A percentile compares a stretch with the other conserved stretches of the same genome.
phyloP scores from a whole-genome alignment of 2,113 vertebrate species.

The Lamprologus ornatipinnis region DNA sequence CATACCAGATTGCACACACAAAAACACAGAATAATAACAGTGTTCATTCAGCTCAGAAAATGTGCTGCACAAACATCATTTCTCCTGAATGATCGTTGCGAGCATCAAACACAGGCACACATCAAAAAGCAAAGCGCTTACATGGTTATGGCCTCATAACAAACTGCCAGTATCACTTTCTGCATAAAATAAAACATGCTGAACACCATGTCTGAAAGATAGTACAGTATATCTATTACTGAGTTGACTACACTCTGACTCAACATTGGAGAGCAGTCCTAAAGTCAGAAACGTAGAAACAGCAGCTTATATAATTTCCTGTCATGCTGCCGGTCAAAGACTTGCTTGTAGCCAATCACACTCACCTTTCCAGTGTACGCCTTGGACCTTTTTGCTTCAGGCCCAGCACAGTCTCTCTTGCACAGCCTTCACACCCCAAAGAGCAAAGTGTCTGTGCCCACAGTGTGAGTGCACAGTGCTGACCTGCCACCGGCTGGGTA shows the following conservation, averaged over 20 bases:
- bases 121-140: neutral
- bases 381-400: neutral
- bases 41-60: neutral
- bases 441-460: neutral
- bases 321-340: neutral
- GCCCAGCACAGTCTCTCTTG: neutral
- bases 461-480: neutral
- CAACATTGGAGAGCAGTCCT: neutral
- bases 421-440: neutral
- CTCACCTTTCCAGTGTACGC: conserved; percentile 37
- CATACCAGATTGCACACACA: neutral
- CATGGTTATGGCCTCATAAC: neutral
- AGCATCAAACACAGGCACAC: neutral
- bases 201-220: neutral
- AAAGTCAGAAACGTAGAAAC: neutral
- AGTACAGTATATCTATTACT: neutral
- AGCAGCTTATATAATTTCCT: neutral
- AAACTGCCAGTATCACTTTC: neutral
- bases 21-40: neutral
- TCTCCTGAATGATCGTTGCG: neutral
- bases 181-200: neutral
- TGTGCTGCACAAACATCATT: neutral
- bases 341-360: neutral
- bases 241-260: neutral
- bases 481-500: neutral